Conservation (phyloP, 2,113 vertebrate genomes). For the Tor tambroides region DNA sequence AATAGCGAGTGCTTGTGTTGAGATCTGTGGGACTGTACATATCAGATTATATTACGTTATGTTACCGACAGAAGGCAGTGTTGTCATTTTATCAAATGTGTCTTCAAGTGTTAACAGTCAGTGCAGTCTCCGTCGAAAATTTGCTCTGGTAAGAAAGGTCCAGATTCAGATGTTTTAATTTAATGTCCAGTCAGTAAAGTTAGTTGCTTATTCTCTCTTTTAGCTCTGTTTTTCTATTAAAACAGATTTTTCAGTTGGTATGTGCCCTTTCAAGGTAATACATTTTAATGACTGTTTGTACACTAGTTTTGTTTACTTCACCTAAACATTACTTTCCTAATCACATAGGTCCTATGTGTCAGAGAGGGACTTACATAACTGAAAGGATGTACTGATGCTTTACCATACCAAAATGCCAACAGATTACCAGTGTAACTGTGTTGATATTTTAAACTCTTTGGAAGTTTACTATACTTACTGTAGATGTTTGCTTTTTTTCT, state of each 20-base stretch:
- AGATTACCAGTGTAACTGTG: not conserved
- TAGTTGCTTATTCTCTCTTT: not conserved
- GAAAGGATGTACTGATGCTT: not conserved
- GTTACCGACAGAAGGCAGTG: conserved; percentile 57
- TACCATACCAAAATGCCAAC: not conserved
- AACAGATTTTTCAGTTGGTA: not conserved
- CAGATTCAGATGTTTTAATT: not conserved
- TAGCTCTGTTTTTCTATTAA: not conserved
- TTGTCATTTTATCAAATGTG: conserved; percentile 44
- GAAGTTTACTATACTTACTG: not conserved
- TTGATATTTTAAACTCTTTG: not conserved
- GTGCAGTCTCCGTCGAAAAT: not conserved
- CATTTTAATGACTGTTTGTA: not conserved
- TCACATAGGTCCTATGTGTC: not conserved
- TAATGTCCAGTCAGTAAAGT: not conserved
- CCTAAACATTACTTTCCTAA: not conserved
- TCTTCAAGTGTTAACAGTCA: not conserved
- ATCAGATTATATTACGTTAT: not conserved
- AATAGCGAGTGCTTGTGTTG: not conserved
- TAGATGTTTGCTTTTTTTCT: not conserved
- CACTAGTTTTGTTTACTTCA: not conserved
- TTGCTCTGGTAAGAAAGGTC: not conserved
- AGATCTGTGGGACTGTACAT: not conserved
- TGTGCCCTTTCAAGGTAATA: not conserved
- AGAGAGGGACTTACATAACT: not conserved